Conservation (phyloP, 2,888 invertebrate genomes). For the Heteromurus nitidus region DNA sequence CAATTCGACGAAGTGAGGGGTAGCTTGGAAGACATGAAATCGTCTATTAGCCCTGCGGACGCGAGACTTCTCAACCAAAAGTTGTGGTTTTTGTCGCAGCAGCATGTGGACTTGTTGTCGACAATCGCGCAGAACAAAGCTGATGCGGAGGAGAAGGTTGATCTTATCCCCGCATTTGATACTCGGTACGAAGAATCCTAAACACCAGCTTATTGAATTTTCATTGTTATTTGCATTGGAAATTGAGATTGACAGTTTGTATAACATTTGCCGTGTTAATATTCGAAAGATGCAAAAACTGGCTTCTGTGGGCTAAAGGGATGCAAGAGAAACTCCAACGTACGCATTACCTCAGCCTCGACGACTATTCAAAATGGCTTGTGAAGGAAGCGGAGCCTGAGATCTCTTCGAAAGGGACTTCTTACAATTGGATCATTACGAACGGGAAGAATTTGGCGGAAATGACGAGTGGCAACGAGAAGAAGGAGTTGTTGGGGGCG, state of each 20-base stretch:
- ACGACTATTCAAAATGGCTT: conserved; percentile 68
- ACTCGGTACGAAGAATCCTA: conserved; percentile 68
- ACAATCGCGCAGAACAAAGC: conserved; percentile 84
- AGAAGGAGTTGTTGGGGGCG: conserved; percentile 75
- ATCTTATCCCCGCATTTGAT: conserved; percentile 84
- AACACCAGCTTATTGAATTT: background rate
- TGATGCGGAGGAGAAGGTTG: conserved; percentile 84
- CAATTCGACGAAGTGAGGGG: conserved; percentile 84
- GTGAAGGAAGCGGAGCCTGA: conserved; percentile 65
- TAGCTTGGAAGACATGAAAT: conserved; percentile 88
- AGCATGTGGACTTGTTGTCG: conserved; percentile 87
- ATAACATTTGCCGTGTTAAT: background rate
- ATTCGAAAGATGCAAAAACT: conserved; percentile 60
- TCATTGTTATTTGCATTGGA: background rate
- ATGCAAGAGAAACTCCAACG: conserved; percentile 68
- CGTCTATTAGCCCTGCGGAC: conserved; percentile 89
- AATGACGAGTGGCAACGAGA: conserved; percentile 70
- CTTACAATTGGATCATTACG: conserved; percentile 80
- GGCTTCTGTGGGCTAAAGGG: conserved; percentile 69
- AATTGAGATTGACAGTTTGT: background rate
- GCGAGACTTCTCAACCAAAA: conserved; percentile 87
- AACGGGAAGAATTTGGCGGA: conserved; percentile 82
- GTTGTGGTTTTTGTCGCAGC: conserved; percentile 84
- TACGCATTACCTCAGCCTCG: conserved; percentile 63
- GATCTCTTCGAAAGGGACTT: conserved; percentile 57